These are phyloP conservation scores for Acanthopleura granulata DNA, from an alignment of 2,888 invertebrate genomes.

Conservation along the genomic window DNA sequence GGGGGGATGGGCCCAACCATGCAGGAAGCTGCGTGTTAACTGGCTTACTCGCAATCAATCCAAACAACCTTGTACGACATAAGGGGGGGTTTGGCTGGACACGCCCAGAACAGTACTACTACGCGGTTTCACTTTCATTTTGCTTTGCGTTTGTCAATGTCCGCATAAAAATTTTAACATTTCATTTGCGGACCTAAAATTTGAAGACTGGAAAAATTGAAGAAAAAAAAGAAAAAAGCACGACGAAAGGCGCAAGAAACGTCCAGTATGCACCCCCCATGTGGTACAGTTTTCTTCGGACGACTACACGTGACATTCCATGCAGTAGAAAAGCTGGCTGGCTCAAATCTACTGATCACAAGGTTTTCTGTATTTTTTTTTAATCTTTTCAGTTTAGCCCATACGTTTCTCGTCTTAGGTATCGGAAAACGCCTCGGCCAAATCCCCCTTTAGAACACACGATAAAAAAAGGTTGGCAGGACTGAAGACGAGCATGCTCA, in stretches of 20 bases:
- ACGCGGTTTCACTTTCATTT: too few species aligned
- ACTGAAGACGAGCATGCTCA: slow-evolving; percentile 24
- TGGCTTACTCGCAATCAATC: slow-evolving; percentile 21
- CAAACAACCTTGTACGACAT: slow-evolving; percentile 42
- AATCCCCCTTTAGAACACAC: slow-evolving; percentile 1
- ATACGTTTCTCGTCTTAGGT: not conserved
- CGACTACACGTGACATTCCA: not conserved
- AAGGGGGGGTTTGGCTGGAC: slow-evolving; percentile 41
- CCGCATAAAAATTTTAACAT: too few species aligned
- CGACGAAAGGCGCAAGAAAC: not conserved
- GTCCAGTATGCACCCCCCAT: slow-evolving; percentile 9
- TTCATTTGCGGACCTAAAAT: too few species aligned
- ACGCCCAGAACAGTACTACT: not conserved
- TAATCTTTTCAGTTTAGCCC: too few species aligned
- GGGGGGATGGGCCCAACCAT: slow-evolving; percentile 26
- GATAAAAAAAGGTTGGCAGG: not conserved
- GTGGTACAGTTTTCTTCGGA: slow-evolving; percentile 2
- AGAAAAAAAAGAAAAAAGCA: too few species aligned
- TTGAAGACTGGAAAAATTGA: not conserved
- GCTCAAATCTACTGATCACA: too few species aligned
- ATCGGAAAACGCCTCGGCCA: not conserved
- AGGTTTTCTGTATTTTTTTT: too few species aligned
- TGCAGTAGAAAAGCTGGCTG: not conserved
- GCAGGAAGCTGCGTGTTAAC: slow-evolving; percentile 33
- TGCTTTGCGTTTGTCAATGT: too few species aligned